Base-by-base conservation (phyloP, 2,888 invertebrate species). In the Chydorus sphaericus region DNA sequence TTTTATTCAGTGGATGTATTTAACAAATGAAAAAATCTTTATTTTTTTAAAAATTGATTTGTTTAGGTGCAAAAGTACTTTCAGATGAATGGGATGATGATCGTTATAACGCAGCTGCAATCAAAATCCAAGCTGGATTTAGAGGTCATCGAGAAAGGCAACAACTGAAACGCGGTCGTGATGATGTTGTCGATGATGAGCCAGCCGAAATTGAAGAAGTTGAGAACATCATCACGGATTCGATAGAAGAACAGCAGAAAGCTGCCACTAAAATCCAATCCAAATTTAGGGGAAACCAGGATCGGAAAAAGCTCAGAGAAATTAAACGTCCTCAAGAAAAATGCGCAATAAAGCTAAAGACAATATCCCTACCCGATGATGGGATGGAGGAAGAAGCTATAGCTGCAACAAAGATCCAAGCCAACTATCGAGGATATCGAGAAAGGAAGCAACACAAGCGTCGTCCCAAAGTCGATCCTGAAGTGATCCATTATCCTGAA, bases 251-350 rank as follows among this genome's bases (percentile, higher is more conserved):
- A 3, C 48, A 58, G 30, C 50, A 49, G 5, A 39, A 18, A 28
- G 59, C 59, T 3, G 59, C 59, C 8, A 51, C 55, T 6, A 58
- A 54, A 18, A 59, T 59, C 18, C 59, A 59, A 31, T 54, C 59
- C 10, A 49, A 51, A 3, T 59, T 20, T 51, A 30, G 59, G 11
- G 59, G 59, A 26, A 49, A 50, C 31, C 36, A 38, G 36, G 48
- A 49, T 10, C 57, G 59, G 5, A 38, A 23, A 28, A 49, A 26
- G 14, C 16, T 48, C 26, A 44, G 48, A 20, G 5, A 54, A 14
- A 23, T 54, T 14, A 11, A 18, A 29, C n/a, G 14, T 7, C 4
- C 26, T 20, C 10, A 38, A 28, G 11, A 50, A 18, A 44, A 18
- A 14, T 38, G 18, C 8, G 2, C 20, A n/a, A 20, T 4, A 4